Base-by-base conservation (phyloP, 2,113 vertebrate species). In the Syrrhaptes paradoxus region DNA sequence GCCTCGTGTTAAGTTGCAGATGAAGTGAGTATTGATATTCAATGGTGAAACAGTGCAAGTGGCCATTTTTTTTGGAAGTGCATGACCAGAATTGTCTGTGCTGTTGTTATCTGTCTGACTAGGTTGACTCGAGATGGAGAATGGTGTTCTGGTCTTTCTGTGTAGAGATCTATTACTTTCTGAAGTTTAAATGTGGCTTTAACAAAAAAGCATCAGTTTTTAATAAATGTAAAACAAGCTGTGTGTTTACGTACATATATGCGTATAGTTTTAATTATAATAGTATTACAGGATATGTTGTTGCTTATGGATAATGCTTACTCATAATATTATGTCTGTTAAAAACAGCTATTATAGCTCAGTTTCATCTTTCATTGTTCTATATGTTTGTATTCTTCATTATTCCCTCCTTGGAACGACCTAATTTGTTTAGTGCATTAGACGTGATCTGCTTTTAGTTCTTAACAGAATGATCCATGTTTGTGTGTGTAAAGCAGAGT, bases 1-100 rank as follows among this genome's bases (percentile, higher is more conserved):
- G 94, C 99, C 99, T 59, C 99, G 98, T 96, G 97, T 99, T 7
- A 97, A 97, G 5, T 28, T 98, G 21, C 97, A 98, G 10, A 98
- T 98, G 85, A 97, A 92, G 99, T 99, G 96, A 98, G 98, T 98
- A 79, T 81, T 43, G 59, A 10, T 45, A 5, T 4, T 57, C 17
- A 7, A 1, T 57, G 57, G 10, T 74, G 14, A 62, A 62, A n/a
- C 59, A 22, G 55, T 48, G 6, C 4, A 12, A 73, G 32, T 21
- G 25, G 17, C 46, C 2, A 0, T 11, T 61, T 34, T 38, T 55
- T 14, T 67, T 74, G 26, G 3, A 51, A 25, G 34, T 29, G 43
- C 31, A 7, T 72, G 57, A 45, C 51, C 49, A 25, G 31, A 51
- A 2, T 20, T 36, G 17, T n/a, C 78, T 73, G 32, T 89, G 80